phyloP scores from a whole-genome alignment of 1,140 invertebrate genomes.

The Amphibalanus amphitrite region DNA sequence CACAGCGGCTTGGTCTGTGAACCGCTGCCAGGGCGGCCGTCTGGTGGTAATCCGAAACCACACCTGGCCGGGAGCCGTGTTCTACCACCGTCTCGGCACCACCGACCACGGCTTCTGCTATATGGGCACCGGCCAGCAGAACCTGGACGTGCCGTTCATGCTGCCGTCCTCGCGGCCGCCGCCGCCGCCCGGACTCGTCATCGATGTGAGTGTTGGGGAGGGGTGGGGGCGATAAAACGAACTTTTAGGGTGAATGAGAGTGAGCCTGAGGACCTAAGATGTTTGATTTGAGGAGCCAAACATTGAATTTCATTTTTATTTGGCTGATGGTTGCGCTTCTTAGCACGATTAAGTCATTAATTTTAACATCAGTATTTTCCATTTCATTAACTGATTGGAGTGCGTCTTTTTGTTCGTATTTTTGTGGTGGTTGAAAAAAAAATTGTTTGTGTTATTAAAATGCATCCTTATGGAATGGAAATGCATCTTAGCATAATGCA shows the following conservation, averaged over 20 bases:
- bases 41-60: conserved; percentile 9
- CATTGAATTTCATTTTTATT: neutral
- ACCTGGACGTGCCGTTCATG: conserved; percentile 15
- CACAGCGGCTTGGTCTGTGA: neutral
- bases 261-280: neutral
- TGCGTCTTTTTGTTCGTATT: too few relatives aligned
- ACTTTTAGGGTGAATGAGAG: neutral
- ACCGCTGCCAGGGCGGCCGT: conserved; percentile 4
- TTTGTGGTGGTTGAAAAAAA: too few relatives aligned
- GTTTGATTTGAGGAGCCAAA: neutral
- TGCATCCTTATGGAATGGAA: too few relatives aligned
- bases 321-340: neutral
- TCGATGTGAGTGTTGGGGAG: neutral
- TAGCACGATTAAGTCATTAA: too few relatives aligned
- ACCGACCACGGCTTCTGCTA: conserved; percentile 10
- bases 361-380: too few relatives aligned
- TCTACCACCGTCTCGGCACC: conserved; percentile 10
- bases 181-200: neutral
- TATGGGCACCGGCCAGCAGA: conserved; percentile 10
- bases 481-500: too few relatives aligned
- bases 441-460: too few relatives aligned
- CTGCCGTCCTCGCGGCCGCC: neutral
- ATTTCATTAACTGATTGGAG: too few relatives aligned
- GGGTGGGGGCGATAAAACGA: too few relatives aligned
- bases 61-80: conserved; percentile 11